A percentile compares a stretch with the other conserved stretches of the same genome.
These are phyloP conservation scores for Sarcophaga subvicina DNA, from an alignment of 2,888 invertebrate species.

Conservation along the genomic window DNA sequence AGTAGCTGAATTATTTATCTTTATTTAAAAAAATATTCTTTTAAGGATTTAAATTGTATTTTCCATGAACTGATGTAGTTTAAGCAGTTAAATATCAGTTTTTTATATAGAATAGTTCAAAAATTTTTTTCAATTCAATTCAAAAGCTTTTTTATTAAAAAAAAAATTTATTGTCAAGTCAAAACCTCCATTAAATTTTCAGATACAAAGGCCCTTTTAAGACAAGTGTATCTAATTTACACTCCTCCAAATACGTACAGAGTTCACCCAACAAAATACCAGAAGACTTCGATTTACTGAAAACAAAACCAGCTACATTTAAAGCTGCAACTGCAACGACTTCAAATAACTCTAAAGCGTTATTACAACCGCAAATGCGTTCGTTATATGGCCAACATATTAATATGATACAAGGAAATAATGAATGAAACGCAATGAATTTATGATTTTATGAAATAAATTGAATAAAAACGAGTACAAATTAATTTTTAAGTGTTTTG, in stretches of 20 bases:
- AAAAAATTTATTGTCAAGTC: too few relatives aligned
- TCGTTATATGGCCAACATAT: slow-evolving; percentile 47
- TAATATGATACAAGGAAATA: slow-evolving; percentile 24
- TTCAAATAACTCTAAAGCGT: background rate
- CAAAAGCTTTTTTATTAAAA: too few relatives aligned
- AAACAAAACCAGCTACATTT: background rate
- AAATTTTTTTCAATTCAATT: too few relatives aligned
- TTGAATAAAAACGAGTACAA: background rate
- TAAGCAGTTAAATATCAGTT: too few relatives aligned
- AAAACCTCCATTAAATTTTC: slow-evolving; percentile 13
- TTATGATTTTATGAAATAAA: background rate
- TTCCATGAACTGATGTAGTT: too few relatives aligned
- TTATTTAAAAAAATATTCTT: too few relatives aligned
- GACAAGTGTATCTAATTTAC: slow-evolving; percentile 50
- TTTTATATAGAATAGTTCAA: too few relatives aligned
- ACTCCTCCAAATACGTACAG: slow-evolving; percentile 70
- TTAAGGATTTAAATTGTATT: too few relatives aligned
- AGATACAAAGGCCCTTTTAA: slow-evolving; percentile 76
- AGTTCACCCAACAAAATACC: slow-evolving; percentile 31
- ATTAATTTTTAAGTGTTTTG: background rate
- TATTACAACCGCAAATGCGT: slow-evolving; percentile 29
- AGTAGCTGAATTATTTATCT: too few relatives aligned
- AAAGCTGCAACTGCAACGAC: background rate
- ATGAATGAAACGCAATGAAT: background rate
- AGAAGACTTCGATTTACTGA: slow-evolving; percentile 26